phyloP scores from a whole-genome alignment of 1,140 invertebrate species.

The Conus ventricosus region DNA sequence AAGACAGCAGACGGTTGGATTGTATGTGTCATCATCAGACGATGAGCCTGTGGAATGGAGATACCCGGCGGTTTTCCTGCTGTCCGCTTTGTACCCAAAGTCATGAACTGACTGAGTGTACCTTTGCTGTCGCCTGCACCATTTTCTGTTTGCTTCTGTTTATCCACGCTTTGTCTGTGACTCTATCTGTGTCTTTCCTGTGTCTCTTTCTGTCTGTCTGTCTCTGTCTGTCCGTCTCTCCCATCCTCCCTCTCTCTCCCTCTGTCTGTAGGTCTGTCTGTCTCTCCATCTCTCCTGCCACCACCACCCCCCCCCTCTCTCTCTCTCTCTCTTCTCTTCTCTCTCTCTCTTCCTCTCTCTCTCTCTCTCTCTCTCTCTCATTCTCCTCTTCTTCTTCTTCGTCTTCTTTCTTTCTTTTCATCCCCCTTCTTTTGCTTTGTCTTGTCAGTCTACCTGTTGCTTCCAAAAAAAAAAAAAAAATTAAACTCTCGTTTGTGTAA shows the following conservation, averaged over 20 bases:
- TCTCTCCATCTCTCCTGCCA: not conserved
- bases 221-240: not conserved
- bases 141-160: no score
- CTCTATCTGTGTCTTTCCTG: not conserved
- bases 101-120: no score
- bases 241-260: not conserved
- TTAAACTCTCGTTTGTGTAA: no score
- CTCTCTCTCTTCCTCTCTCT: not conserved
- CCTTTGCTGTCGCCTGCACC: no score
- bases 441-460: no score
- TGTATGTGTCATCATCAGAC: no score
- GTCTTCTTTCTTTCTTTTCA: not conserved
- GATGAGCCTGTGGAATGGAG: no score
- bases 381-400: not conserved
- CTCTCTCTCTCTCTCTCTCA: not conserved
- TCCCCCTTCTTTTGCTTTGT: not conserved
- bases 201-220: not conserved
- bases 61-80: no score
- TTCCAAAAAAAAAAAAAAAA: no score
- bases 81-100: no score
- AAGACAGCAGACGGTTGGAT: no score
- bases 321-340: not conserved
- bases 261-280: not conserved
- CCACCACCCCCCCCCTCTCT: not conserved
- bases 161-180: not conserved